Base-by-base conservation (phyloP, 1,140 invertebrate genomes). In the Drosophila azteca region DNA sequence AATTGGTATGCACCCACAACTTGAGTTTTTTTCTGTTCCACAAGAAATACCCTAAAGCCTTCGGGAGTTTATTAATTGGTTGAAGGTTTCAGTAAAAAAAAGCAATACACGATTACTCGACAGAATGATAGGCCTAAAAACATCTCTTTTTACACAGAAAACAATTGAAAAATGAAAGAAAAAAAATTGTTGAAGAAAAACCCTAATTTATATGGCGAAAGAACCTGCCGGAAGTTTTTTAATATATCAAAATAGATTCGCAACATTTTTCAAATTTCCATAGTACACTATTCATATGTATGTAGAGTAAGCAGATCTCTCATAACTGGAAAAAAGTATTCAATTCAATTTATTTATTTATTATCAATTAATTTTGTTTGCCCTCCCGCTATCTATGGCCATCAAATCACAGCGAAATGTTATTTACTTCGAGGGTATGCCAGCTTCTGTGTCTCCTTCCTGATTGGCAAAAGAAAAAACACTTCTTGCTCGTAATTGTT, bases 341-440 rank as follows among this genome's bases (percentile, higher is more conserved):
- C 24, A 13, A 29, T 26, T 57, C 48, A 35, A 24, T 11, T 9
- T 7, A 53, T 15, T 9, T 6, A 22, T 53, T 26, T 24, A 39
- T 41, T 20, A 20, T 20, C 17, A 15, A 2, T 57, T 45, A 57
- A 13, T 26, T 52, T 17, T 68, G 50, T 69, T 68, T 57, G 39
- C 24, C 3, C 9, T n/a, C n/a, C 13, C 5, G 8, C 17, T 54
- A 46, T 5, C 41, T 53, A 4, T 9, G 29, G 11, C 11, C 13
- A 2, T 11, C 11, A 39, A 64, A 61, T 6, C n/a, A 39, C 41
- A 9, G 31, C 31, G 6, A 11, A 8, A n/a, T 26, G 1, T 20
- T 46, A 26, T 9, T 22, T 22, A 35, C 55, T 15, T 15, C 20
- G 31, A 70, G 67, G 52, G 67, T 69, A 70, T 70, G 26, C 53